A percentile compares a stretch with the other conserved stretches of the same genome.
These are phyloP conservation scores for Drosophila nannoptera DNA, from an alignment of 1,140 invertebrate species.

Conservation along the genomic window DNA sequence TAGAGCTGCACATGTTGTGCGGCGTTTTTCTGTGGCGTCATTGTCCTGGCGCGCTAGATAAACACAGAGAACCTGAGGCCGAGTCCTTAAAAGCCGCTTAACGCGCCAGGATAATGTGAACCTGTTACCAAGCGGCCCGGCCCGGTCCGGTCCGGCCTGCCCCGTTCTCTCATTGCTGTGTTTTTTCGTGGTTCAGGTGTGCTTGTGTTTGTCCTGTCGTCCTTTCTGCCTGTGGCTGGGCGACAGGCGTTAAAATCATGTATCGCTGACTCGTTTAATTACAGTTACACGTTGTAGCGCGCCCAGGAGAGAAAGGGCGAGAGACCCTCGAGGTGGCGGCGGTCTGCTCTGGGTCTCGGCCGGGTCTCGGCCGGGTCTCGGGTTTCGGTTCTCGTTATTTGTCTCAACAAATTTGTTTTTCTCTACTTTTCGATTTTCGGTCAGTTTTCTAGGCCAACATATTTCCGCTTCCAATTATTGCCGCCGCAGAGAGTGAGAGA, in stretches of 20 bases:
- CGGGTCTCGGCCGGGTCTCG: no score
- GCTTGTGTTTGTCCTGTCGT: conserved; percentile 25
- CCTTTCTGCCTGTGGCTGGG: conserved; percentile 38
- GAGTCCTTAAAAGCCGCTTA: conserved; percentile 75
- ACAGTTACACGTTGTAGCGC: conserved; percentile 70
- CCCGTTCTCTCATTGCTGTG: conserved; percentile 9
- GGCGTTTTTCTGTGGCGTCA: conserved; percentile 63
- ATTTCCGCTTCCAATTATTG: conserved; percentile 49
- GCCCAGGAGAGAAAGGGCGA: background rate
- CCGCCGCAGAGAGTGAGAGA: background rate
- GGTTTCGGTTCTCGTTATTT: conserved; percentile 12
- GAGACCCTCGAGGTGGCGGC: conserved; percentile 21
- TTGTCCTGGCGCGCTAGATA: conserved; percentile 54
- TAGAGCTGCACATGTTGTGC: conserved; percentile 60
- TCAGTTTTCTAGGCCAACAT: conserved; percentile 38
- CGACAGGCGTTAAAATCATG: conserved; percentile 76
- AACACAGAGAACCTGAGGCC: conserved; percentile 25
- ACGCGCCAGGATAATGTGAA: conserved; percentile 56
- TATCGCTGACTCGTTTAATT: conserved; percentile 76
- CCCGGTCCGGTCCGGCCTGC: conserved; percentile 11
- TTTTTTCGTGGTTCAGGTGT: conserved; percentile 40
- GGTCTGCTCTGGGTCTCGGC: no score
- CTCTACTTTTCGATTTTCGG: background rate
- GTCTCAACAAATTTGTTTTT: background rate
- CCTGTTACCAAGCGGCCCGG: conserved; percentile 48